Conservation (phyloP, 1,140 invertebrate species). For the Rhizoglyphus robini region DNA sequence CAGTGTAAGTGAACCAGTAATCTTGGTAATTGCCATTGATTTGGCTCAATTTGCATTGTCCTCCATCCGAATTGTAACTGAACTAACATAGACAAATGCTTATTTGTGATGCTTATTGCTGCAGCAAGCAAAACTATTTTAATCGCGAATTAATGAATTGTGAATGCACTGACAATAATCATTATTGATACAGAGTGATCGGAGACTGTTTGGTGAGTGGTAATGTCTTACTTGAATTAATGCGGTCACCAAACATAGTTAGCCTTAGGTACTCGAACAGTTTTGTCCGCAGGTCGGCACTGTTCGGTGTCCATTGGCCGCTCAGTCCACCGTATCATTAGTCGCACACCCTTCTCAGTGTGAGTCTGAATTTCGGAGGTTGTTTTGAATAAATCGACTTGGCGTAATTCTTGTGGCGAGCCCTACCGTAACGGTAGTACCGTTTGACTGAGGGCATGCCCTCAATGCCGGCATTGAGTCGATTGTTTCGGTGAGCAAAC, state of each 20-base stretch:
- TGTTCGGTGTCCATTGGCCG: too few relatives aligned
- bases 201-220: not conserved
- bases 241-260: not conserved
- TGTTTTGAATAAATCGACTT: too few relatives aligned
- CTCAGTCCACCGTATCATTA: not conserved
- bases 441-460: too few relatives aligned
- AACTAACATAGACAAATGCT: not conserved
- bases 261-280: not conserved
- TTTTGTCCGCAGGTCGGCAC: too few relatives aligned
- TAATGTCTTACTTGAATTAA: conserved; percentile 11
- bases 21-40: not conserved
- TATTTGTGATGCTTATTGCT: not conserved
- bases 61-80: not conserved
- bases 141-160: not conserved
- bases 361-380: too few relatives aligned
- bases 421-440: too few relatives aligned
- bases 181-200: not conserved
- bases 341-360: not conserved
- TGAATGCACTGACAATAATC: not conserved
- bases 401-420: too few relatives aligned
- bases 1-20: not conserved
- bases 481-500: too few relatives aligned
- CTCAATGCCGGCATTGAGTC: too few relatives aligned
- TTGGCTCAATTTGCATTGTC: too few relatives aligned
- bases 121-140: not conserved